Evolutionary conservation across 2,797 vertebrate genomes (phyloP).

Genomic region (Peromyscus aztecus): DNA sequence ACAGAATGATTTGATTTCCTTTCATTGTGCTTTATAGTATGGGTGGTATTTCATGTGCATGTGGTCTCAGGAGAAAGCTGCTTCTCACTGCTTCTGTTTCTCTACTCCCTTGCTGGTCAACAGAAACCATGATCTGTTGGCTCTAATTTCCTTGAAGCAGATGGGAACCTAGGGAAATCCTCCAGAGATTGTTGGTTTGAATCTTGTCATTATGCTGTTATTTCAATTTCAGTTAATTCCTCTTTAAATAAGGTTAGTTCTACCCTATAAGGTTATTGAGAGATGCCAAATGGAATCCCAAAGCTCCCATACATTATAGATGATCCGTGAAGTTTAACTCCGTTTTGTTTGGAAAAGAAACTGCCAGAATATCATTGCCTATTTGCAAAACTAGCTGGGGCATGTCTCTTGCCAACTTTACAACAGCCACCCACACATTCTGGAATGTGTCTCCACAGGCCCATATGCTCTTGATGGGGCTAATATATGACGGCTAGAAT

Average conservation of each 20-base stretch:
- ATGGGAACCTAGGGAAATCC: not conserved
- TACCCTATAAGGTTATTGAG: not conserved
- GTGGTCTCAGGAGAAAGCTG: not conserved
- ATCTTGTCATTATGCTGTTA: constrained; percentile 51
- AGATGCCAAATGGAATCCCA: constrained; percentile 33
- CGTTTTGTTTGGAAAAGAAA: constrained; percentile 68
- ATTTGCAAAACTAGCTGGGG: constrained; percentile 68
- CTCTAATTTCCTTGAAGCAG: not conserved
- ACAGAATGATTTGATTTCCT: constrained; percentile 19
- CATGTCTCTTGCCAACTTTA: constrained; percentile 51
- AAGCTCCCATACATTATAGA: constrained; percentile 38
- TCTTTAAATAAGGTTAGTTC: not conserved
- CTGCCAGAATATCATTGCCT: constrained; percentile 38
- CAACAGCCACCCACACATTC: constrained; percentile 68
- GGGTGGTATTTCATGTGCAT: not conserved
- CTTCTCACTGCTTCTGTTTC: constrained; percentile 59
- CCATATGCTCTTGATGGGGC: not conserved
- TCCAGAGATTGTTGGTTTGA: not conserved
- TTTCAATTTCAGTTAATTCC: constrained; percentile 40
- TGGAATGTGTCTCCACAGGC: constrained; percentile 55
- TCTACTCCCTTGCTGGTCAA: constrained; percentile 1
- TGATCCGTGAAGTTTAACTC: constrained; percentile 64
- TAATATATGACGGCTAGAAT: not conserved
- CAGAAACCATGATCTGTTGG: not conserved
- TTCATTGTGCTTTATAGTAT: not conserved